These are phyloP conservation scores for Clanis bilineata DNA, from an alignment of 2,888 invertebrate species.

Conservation along the genomic window DNA sequence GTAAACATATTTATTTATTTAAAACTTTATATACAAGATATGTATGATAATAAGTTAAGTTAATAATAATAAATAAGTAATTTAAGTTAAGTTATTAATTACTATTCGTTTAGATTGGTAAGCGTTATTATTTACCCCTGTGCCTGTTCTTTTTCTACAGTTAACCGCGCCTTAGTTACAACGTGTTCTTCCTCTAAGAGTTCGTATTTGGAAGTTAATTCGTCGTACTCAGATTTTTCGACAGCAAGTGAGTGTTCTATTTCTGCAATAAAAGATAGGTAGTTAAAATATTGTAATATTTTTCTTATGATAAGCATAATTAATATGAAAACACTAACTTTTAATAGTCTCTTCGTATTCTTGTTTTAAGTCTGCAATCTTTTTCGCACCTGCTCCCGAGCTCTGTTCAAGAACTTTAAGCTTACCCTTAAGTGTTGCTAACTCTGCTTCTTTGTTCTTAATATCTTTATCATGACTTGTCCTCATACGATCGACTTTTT, in stretches of 20 bases:
- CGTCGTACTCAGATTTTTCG: conserved; percentile 89
- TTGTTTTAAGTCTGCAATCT: conserved; percentile 85
- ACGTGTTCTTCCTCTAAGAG: conserved; percentile 92
- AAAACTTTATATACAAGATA: no score
- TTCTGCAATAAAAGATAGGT: conserved; percentile 71
- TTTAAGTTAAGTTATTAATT: no score
- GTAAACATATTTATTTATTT: no score
- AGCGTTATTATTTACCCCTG: conserved; percentile 78
- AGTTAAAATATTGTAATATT: conserved; percentile 23
- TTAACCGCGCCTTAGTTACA: conserved; percentile 90
- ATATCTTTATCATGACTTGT: conserved; percentile 87
- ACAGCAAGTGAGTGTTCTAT: conserved; percentile 85
- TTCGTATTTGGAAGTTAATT: conserved; percentile 91
- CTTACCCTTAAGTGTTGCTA: conserved; percentile 89
- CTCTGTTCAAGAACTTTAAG: conserved; percentile 84
- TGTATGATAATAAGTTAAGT: no score
- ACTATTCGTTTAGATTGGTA: neutral
- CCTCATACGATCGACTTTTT: conserved; percentile 86
- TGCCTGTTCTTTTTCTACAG: conserved; percentile 90
- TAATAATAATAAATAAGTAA: no score
- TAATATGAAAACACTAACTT: conserved; percentile 75
- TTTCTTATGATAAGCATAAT: neutral
- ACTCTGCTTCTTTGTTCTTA: conserved; percentile 89
- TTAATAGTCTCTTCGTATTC: conserved; percentile 86
- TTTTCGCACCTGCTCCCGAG: conserved; percentile 84